Evolutionary conservation across 2,888 invertebrate species (phyloP), one percentile per base, ranked within the genome.

Genomic region (Drosophila percnosoma): DNA sequence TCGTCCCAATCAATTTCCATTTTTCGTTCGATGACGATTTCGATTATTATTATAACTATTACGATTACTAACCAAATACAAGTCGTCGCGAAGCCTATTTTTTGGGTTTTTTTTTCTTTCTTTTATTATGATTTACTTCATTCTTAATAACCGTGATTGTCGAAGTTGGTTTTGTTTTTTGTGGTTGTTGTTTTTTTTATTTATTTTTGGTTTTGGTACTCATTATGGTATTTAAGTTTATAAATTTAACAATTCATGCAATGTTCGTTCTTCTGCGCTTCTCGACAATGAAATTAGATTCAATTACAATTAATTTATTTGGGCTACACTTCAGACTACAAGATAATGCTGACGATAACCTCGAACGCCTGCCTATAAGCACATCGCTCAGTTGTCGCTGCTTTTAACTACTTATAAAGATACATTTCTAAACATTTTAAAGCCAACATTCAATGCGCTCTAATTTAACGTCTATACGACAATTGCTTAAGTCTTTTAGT

Each of bases 401-500:
- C 45, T 27, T 67, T 68, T n/a, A 59, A 62, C 74, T 76, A 73
- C 78, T 52, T 73, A 68, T 24, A 57, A 27, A 42, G 67, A 71
- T 68, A 68, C 64, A 49, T 70, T 80, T 76, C 72, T 80, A 78
- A 78, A 80, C 80, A 75, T 63, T 80, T 80, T 84, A 78, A 91
- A 91, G 91, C 91, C 91, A 91, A 91, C 91, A 91, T 85, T 91
- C 85, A 91, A 91, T 91, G 90, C 91, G 89, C 82, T 90, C 90
- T 91, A 91, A 83, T 91, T 92, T 92, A 91, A 91, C 91, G 92
- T 92, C 91, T 85, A 89, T 84, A 79, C 86, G 92, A 92, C 91
- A 92, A 92, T 91, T 92, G 91, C 92, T 91, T 91, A 91, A 91
- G 91, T 91, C 91, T 91, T 91, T 87, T 92, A 91, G 89, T 91